Evolutionary conservation across 2,888 invertebrate genomes (phyloP).

Genomic region (Sinotaia quadrata): DNA sequence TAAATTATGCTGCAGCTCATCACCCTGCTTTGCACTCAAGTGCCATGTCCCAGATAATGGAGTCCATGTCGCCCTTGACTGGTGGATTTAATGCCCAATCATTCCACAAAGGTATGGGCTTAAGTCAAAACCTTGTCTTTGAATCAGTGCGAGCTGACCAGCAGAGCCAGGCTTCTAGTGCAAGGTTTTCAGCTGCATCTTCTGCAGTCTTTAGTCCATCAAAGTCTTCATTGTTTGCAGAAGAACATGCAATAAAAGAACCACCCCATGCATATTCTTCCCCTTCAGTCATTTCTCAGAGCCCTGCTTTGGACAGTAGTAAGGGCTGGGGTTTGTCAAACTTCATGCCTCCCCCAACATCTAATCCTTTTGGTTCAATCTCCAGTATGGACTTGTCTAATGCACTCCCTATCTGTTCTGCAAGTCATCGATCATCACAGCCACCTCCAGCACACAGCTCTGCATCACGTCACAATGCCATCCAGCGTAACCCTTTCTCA

Average conservation of each 20-base stretch:
- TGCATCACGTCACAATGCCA: conserved; percentile 44
- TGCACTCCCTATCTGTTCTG: conserved; percentile 30
- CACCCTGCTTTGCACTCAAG: conserved; percentile 35
- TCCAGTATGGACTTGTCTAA: conserved; percentile 39
- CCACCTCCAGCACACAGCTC: conserved; percentile 68
- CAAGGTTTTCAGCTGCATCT: conserved; percentile 19
- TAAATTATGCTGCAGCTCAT: conserved; percentile 48
- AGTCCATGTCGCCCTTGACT: conserved; percentile 45
- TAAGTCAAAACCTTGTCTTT: conserved; percentile 48
- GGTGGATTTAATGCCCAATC: conserved; percentile 45
- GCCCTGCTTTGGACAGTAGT: conserved; percentile 27
- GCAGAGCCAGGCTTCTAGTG: conserved; percentile 24
- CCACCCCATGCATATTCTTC: conserved; percentile 20
- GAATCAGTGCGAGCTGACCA: conserved; percentile 39
- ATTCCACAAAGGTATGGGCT: conserved; percentile 53
- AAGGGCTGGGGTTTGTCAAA: conserved; percentile 53
- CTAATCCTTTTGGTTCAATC: conserved; percentile 38
- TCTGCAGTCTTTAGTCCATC: conserved; percentile 22
- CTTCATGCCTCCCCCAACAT: conserved; percentile 45
- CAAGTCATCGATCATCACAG: conserved; percentile 36
- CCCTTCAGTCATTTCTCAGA: conserved; percentile 23
- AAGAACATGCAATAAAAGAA: conserved; percentile 28
- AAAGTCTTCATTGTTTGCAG: conserved; percentile 30
- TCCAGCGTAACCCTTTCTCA: conserved; percentile 53
- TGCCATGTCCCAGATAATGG: conserved; percentile 45